Percentiles rank a stretch among this genome's conserved stretches.
These are phyloP conservation scores for Macquaria australasica DNA, from an alignment of 2,113 vertebrate species.

Conservation along the genomic window DNA sequence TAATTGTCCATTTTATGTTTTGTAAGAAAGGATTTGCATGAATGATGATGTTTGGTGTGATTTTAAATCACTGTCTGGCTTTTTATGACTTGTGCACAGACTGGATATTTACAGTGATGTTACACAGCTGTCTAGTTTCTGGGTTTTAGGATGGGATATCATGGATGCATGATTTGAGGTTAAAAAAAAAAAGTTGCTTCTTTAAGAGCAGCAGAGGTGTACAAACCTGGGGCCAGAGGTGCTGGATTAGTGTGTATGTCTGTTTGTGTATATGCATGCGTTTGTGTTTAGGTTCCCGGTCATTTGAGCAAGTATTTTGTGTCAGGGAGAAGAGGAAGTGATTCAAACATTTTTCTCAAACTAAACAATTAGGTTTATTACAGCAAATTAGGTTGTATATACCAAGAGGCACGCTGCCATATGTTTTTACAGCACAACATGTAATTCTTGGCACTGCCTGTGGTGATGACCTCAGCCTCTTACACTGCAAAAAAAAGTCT, in stretches of 20 bases:
- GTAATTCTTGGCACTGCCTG: slow-evolving; percentile 30
- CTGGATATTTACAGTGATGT: slow-evolving; percentile 13
- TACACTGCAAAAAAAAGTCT: background rate
- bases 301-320: slow-evolving; percentile 33
- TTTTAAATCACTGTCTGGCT: slow-evolving; percentile 26
- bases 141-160: slow-evolving; percentile 11
- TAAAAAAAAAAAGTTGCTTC: background rate
- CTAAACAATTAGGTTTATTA: slow-evolving; percentile 70
- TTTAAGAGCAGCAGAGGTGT: slow-evolving; percentile 21
- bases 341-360: slow-evolving; percentile 57
- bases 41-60: slow-evolving; percentile 33
- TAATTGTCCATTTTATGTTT: slow-evolving; percentile 32
- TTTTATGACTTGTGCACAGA: slow-evolving; percentile 27
- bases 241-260: slow-evolving; percentile 31
- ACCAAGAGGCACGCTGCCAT: slow-evolving; percentile 47
- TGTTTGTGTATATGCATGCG: no score
- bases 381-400: slow-evolving; percentile 63
- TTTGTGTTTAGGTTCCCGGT: background rate
- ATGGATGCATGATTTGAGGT: background rate
- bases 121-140: background rate
- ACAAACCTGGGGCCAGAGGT: background rate
- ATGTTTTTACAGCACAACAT: slow-evolving; percentile 51
- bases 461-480: slow-evolving; percentile 42
- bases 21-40: slow-evolving; percentile 28
- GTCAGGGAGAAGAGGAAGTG: slow-evolving; percentile 57